Conservation (phyloP, 2,113 vertebrate genomes). For the Paradisaea rubra region DNA sequence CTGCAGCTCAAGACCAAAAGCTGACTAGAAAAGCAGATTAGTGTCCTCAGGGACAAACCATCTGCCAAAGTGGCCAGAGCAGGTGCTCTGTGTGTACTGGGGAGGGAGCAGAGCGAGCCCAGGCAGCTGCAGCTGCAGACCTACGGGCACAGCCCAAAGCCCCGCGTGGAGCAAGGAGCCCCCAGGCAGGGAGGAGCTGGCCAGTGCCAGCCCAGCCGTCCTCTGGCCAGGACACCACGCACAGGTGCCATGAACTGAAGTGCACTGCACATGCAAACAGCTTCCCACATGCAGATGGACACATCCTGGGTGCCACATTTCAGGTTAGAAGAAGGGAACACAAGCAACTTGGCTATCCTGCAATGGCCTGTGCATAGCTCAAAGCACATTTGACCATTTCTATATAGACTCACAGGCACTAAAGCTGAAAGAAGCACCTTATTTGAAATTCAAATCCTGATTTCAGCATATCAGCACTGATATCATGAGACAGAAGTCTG, state of each 20-base stretch:
- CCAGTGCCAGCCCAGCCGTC: background rate
- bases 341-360: background rate
- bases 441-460: background rate
- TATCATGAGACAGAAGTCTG: background rate
- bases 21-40: background rate
- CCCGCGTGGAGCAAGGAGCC: background rate
- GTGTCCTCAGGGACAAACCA: background rate
- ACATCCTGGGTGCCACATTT: rapidly evolving
- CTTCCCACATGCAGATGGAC: background rate
- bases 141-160: background rate
- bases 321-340: background rate
- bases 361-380: background rate
- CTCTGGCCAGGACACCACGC: background rate
- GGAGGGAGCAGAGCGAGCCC: background rate
- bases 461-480: background rate
- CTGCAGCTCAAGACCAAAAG: background rate
- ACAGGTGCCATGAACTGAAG: background rate
- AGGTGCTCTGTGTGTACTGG: rapidly evolving
- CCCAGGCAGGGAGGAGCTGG: background rate
- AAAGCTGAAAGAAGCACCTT: background rate
- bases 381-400: background rate
- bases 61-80: background rate
- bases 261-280: background rate
- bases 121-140: background rate
- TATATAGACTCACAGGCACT: background rate